phyloP scores from a whole-genome alignment of 2,113 vertebrate species.

The Miniopterus natalensis region DNA sequence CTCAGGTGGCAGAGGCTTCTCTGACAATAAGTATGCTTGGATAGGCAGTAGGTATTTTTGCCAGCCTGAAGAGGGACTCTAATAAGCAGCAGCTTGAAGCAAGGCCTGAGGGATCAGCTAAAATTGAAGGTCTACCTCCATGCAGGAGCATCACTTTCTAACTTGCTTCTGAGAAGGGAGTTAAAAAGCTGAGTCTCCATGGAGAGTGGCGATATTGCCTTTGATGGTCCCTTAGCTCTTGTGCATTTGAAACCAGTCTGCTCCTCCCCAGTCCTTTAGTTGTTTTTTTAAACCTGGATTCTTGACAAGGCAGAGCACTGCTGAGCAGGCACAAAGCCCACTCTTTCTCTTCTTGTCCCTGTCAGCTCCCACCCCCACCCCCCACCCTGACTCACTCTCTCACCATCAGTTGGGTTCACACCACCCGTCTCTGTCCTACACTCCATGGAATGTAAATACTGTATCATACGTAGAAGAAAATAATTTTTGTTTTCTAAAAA shows the following conservation, averaged over 20 bases:
- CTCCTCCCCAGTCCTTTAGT: not conserved
- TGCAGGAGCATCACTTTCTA: not conserved
- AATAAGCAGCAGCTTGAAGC: not conserved
- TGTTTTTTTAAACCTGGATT: not conserved
- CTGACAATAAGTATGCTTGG: not conserved
- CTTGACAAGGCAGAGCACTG: not conserved
- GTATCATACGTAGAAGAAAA: constrained; percentile 72
- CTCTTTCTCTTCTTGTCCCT: not conserved
- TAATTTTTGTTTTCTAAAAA: constrained; percentile 75
- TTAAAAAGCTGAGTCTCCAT: not conserved
- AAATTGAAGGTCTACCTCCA: not conserved
- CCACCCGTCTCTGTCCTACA: constrained; percentile 52
- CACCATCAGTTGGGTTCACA: constrained; percentile 21
- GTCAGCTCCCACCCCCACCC: not conserved
- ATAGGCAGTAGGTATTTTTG: not conserved
- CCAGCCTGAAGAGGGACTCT: not conserved
- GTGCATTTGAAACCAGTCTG: not conserved
- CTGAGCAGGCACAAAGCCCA: not conserved
- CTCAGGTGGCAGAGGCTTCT: not conserved
- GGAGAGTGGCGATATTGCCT: not conserved
- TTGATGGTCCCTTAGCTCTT: not conserved
- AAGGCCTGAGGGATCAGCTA: not conserved
- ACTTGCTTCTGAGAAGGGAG: constrained; percentile 3
- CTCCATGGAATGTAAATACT: constrained; percentile 78
- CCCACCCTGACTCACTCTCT: not conserved